Base-by-base conservation (phyloP, 2,113 vertebrate genomes). In the Heterotis niloticus region DNA sequence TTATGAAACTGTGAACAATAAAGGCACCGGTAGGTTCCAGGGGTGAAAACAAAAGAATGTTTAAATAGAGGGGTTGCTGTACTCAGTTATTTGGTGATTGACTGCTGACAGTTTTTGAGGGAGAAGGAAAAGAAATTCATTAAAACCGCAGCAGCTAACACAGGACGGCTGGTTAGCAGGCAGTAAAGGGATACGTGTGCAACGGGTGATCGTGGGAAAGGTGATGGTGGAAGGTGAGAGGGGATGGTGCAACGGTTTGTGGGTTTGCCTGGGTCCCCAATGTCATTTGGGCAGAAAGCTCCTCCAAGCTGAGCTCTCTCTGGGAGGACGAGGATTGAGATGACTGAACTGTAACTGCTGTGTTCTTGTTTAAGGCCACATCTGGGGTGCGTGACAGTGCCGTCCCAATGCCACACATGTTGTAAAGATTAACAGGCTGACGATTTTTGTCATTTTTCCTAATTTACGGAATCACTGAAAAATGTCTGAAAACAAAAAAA, bases 101-200 rank as follows among this genome's bases (percentile, higher is more conserved):
- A 91, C 87, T 89, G 89, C 90, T 91, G 90, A 92, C 91, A 44
- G 88, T 92, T 92, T 90, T 84, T 89, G 89, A 91, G 89, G 88
- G 85, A 65, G 81, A 81, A 78, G 80, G 88, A 89, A 90, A 92
- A 90, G 89, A 91, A 90, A 88, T 90, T 89, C 87, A 88, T 90
- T 88, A 88, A 85, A 89, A 75, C 81, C 84, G 74, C 80, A 83
- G 82, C 79, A 67, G 82, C 84, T 83, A 82, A n/a, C n/a, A n/a
- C n/a, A 84, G 84, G 79, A 81, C 83, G 89, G 87, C 81, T 82
- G 81, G 72, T 84, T 78, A 77, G 75, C 77, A 81, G 26, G 85
- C 86, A 75, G 87, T 82, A 84, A 85, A 85, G 82, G 82, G 83
- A 89, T 83, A 83, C 80, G 75, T 75, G 72, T 83, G 77, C 84